Percentiles rank a stretch among this genome's conserved stretches.
Evolutionary conservation across 2,888 invertebrate genomes (phyloP).

Genomic region (Ryuthela nishihirai): DNA sequence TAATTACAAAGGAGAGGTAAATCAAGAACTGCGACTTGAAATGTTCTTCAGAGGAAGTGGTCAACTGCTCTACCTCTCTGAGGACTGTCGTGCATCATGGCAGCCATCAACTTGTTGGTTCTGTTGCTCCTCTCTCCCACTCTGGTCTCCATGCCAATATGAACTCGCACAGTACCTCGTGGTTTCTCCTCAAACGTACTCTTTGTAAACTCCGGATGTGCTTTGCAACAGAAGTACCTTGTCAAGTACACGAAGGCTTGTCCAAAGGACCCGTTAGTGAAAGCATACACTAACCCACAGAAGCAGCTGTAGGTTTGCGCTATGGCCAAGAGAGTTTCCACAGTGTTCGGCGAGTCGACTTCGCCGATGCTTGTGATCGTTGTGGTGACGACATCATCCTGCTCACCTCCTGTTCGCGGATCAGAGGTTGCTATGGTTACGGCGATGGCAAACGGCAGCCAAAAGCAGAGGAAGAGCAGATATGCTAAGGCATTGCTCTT

Average conservation of each 20-base stretch:
- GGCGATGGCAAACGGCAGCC: slow-evolving; percentile 37
- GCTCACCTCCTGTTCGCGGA: too few species aligned
- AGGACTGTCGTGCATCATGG: slow-evolving; percentile 27
- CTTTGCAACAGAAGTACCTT: slow-evolving; percentile 40
- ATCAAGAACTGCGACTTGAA: too few species aligned
- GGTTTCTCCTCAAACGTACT: slow-evolving; percentile 38
- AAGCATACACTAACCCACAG: slow-evolving; percentile 36
- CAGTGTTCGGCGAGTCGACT: slow-evolving; percentile 14
- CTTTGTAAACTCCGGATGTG: slow-evolving; percentile 40
- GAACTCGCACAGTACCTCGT: slow-evolving; percentile 37
- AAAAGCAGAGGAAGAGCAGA: slow-evolving; percentile 36
- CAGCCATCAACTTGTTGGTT: slow-evolving; percentile 24
- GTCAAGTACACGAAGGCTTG: slow-evolving; percentile 38
- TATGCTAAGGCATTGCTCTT: slow-evolving; percentile 39
- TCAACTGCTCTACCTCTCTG: slow-evolving; percentile 3
- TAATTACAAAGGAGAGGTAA: too few species aligned
- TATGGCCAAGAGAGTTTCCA: slow-evolving; percentile 29
- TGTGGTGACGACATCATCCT: too few species aligned
- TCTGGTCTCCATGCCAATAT: slow-evolving; percentile 39
- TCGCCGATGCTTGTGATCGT: too few species aligned
- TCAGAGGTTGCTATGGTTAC: too few species aligned
- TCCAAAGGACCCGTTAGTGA: slow-evolving; percentile 37
- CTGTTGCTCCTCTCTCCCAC: slow-evolving; percentile 29
- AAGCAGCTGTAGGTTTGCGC: slow-evolving; percentile 39
- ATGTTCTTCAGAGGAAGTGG: slow-evolving; percentile 15